Conservation (phyloP, 2,888 invertebrate species). For the Cryptus armator region DNA sequence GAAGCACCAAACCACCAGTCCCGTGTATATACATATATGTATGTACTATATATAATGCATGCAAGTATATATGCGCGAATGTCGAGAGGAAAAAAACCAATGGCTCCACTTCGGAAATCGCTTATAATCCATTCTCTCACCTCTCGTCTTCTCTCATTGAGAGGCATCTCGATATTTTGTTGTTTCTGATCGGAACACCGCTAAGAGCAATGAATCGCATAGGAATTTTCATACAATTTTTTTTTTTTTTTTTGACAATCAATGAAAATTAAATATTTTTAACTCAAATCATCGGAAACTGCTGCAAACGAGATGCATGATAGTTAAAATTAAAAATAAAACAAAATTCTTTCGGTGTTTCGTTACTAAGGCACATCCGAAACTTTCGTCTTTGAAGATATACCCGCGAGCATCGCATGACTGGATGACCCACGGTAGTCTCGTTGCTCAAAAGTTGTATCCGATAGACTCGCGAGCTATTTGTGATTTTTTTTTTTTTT, state of each 20-base stretch:
- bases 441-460: constrained; percentile 17
- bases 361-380: constrained; percentile 38
- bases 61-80: constrained; percentile 6
- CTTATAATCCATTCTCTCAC: background rate
- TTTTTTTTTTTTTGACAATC: background rate
- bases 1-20: background rate
- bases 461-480: constrained; percentile 3
- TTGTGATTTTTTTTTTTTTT: background rate
- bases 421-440: background rate
- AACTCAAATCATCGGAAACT: background rate
- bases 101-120: background rate
- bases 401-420: constrained; percentile 28
- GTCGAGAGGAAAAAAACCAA: constrained; percentile 8
- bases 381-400: constrained; percentile 50
- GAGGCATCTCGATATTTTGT: too few species aligned
- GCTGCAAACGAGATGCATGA: constrained; percentile 7
- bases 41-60: constrained; percentile 10
- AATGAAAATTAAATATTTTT: background rate
- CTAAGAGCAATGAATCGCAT: too few species aligned
- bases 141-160: background rate
- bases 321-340: constrained; percentile 32
- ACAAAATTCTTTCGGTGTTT: constrained; percentile 28
- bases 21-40: background rate
- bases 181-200: too few species aligned
- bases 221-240: background rate